Conservation (phyloP, 2,888 invertebrate species). For the Athalia circularis region DNA sequence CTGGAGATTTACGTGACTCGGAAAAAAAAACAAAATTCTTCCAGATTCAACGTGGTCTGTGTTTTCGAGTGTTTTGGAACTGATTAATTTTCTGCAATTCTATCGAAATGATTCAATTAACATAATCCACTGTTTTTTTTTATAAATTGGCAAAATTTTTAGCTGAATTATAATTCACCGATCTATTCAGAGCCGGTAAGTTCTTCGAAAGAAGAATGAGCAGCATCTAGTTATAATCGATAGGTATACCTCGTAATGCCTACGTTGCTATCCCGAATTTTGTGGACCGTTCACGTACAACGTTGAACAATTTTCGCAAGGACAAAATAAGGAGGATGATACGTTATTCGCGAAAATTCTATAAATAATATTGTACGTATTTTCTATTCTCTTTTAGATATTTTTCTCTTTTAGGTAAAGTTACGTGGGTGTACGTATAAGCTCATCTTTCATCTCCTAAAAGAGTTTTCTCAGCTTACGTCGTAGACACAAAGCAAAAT, state of each 20-base stretch:
- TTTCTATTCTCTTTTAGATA: background rate
- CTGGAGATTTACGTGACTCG: too few species aligned
- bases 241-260: background rate
- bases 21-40: too few species aligned
- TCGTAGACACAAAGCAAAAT: background rate
- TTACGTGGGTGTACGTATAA: background rate
- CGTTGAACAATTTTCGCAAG: background rate
- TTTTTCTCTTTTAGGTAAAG: background rate
- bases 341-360: background rate
- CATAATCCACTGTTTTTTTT: too few species aligned
- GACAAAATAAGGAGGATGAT: constrained; percentile 2
- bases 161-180: too few species aligned
- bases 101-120: too few species aligned
- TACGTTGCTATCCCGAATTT: background rate
- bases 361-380: background rate
- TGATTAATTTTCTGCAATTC: too few species aligned
- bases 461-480: constrained; percentile 6
- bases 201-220: too few species aligned
- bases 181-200: too few species aligned
- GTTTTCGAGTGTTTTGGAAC: too few species aligned
- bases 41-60: too few species aligned
- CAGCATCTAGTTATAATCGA: background rate
- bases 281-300: background rate
- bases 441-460: background rate
- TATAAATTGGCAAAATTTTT: too few species aligned